phyloP scores from a whole-genome alignment of 2,797 vertebrate genomes.

The Rhabdomys pumilio region DNA sequence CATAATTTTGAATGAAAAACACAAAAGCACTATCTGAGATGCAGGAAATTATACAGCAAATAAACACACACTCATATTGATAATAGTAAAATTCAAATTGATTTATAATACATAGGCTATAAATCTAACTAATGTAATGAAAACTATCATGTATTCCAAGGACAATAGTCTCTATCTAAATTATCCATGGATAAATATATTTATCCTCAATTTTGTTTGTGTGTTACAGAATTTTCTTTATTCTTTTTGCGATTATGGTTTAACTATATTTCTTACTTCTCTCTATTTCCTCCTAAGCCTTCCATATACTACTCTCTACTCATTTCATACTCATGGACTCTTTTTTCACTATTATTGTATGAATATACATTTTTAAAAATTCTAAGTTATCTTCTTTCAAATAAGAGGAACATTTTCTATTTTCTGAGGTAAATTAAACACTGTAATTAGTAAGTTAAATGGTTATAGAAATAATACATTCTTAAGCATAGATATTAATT shows the following conservation, averaged over 20 bases:
- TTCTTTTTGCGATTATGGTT: not conserved
- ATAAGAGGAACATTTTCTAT: not conserved
- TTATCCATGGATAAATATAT: not conserved
- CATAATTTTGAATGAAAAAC: not conserved
- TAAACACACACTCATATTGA: not conserved
- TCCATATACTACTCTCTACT: not conserved
- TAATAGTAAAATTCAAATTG: not conserved
- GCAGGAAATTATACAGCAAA: not conserved
- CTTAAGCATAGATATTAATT: not conserved
- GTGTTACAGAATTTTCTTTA: not conserved
- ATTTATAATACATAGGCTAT: not conserved
- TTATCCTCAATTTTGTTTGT: not conserved
- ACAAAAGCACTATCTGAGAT: not conserved
- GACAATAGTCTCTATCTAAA: not conserved
- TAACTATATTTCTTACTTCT: not conserved
- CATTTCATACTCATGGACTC: not conserved
- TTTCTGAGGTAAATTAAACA: not conserved
- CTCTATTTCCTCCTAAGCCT: not conserved
- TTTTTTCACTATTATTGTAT: not conserved
- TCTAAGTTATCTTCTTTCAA: not conserved
- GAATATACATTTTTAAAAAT: not conserved
- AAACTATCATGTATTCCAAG: not conserved
- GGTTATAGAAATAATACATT: not conserved
- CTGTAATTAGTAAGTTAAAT: not conserved
- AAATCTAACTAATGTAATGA: not conserved